Base-by-base conservation (phyloP, 2,113 vertebrate species). In the Oreochromis niloticus region DNA sequence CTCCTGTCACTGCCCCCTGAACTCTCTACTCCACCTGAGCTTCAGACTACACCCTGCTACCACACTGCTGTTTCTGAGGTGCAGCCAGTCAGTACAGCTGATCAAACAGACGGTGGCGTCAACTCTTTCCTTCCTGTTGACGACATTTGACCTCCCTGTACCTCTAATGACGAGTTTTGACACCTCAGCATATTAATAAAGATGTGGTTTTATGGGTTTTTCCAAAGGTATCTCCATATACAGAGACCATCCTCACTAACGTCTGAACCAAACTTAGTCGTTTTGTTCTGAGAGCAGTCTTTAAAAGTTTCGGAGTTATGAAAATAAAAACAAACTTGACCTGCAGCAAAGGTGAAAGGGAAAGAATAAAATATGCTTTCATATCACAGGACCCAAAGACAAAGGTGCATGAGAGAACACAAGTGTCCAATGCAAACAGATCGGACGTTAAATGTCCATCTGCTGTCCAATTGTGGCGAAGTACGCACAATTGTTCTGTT, bases 101-200 rank as follows among this genome's bases (percentile, higher is more conserved):
- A 19, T 8, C 17, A 52, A 52, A 52, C 7, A 16, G 14, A 7
- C 6, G 48, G 14, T 16, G 14, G 48, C 48, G 6, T 50, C 36
- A 71, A 14, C 61, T n/a, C 61, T n/a, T 66, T 66, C 17, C 59
- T 34, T 36, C 59, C 32, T 63, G 9, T 1, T 34, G 56, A 16
- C 4, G 7, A 32, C 13, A 32, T 32, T 59, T 59, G 17, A 63
- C 59, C 0, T 66, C 32, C 9, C 61, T 2, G 9, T 66, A 66
- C 3, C 59, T 12, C 32, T 63, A 63, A 63, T 0, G 17, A 36
- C 0, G 0, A 4, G 61, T 66, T 36, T n/a, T 36, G 61, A 66
- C 61, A 66, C 61, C 32, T 36, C 17, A 2, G 3, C 19, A 63
- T 63, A 34, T 63, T 16, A 34, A 63, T 34, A 63, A 63, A 63